Conservation (phyloP, 2,113 vertebrate genomes). For the Lichenostomus cassidix region DNA sequence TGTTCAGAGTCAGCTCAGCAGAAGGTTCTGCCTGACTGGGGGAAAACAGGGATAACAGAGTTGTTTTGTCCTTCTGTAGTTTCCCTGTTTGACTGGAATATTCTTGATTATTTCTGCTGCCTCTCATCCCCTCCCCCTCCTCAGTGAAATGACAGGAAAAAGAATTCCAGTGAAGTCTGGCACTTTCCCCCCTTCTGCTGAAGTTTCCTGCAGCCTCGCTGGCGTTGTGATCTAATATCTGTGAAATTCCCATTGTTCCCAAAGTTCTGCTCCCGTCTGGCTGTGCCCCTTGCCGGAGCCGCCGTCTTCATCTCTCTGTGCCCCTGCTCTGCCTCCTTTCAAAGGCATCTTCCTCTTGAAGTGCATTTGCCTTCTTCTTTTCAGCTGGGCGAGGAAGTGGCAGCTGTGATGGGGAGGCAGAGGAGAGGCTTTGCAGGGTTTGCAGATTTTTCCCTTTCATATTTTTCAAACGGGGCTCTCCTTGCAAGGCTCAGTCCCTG, state of each 20-base stretch:
- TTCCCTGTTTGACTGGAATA: background rate
- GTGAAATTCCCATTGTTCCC: background rate
- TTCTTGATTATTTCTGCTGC: background rate
- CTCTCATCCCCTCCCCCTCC: background rate
- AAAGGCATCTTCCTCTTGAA: background rate
- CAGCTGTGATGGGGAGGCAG: background rate
- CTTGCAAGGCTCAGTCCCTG: background rate
- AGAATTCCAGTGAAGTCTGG: background rate
- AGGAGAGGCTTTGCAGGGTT: background rate
- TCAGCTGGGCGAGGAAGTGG: background rate
- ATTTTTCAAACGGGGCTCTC: accelerated
- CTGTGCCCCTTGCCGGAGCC: background rate
- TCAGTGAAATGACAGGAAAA: background rate
- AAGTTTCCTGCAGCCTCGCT: background rate
- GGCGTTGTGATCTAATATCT: background rate
- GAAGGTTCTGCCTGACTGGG: background rate
- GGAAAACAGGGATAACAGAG: background rate
- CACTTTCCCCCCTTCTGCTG: background rate
- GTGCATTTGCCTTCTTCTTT: background rate
- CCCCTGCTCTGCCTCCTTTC: background rate
- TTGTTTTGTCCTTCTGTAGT: accelerated
- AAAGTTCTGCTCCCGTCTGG: background rate
- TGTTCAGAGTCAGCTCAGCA: background rate
- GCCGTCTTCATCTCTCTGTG: background rate
- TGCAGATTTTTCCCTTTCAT: background rate